Evolutionary conservation across 92 coral and sea anemone species (phyloP).

Genomic region (Chrysogorgia sp.): DNA sequence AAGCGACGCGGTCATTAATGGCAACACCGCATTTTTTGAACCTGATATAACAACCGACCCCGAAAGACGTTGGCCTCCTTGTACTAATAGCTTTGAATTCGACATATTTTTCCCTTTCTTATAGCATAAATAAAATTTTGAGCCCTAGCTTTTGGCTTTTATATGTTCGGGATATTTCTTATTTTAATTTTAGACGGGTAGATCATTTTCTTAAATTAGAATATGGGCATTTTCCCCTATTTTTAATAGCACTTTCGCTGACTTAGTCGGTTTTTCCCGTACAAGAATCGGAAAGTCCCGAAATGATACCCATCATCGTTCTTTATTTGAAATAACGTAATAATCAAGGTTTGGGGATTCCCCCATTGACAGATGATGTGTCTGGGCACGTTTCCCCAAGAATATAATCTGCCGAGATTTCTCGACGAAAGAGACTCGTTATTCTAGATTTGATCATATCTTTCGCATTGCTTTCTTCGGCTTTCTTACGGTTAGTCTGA

Average conservation of each 20-base stretch:
- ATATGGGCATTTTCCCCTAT: background rate
- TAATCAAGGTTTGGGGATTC: too few relatives aligned
- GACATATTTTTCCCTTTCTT: background rate
- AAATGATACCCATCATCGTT: background rate
- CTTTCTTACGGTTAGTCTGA: too few relatives aligned
- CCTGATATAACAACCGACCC: conserved; percentile 43
- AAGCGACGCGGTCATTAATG: conserved; percentile 50
- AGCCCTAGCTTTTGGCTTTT: too few relatives aligned
- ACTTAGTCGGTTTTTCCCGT: conserved; percentile 17
- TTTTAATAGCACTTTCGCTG: background rate
- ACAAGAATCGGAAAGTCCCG: conserved; percentile 7
- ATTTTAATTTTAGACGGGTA: background rate
- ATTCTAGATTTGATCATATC: too few relatives aligned
- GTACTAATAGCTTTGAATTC: background rate
- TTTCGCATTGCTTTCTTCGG: too few relatives aligned
- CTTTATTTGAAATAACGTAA: background rate
- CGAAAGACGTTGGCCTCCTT: conserved; percentile 40
- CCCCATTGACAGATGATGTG: too few relatives aligned
- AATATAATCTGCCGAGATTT: too few relatives aligned
- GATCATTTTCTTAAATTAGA: background rate
- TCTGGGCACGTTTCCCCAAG: too few relatives aligned
- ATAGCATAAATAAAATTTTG: background rate
- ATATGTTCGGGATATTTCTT: background rate
- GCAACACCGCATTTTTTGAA: conserved; percentile 60
- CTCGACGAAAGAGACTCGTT: too few relatives aligned